Evolutionary conservation across 1,140 invertebrate genomes (phyloP), one percentile per base, ranked within the genome.

Genomic region (Diabrotica undecimpunctata): DNA sequence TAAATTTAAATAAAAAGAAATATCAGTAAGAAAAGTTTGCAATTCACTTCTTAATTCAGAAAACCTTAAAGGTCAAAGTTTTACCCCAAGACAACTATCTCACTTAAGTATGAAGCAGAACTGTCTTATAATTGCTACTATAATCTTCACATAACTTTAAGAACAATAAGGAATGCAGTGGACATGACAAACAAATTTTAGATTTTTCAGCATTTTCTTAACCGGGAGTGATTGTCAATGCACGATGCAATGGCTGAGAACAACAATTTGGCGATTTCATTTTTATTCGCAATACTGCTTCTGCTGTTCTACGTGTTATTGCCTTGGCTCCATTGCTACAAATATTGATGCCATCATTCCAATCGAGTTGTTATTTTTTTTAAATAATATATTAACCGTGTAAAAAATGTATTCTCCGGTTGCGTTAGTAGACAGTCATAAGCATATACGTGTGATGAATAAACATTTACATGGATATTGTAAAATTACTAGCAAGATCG

Each of bases 311-410:
- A 66, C 76, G 74, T 35, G 74, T 72, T 77, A 80, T 79, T 55
- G 77, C 69, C 70, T 67, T 74, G 65, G 77, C 77, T 65, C 75
- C 75, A 74, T 80, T 78, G 70, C 75, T 80, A 66, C 75, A 80
- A 71, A 79, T 72, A 41, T 72, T 76, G 70, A 78, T 69, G 54
- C 71, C 74, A 62, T 69, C 63, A 25, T 72, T 68, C 69, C 72
- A 77, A 56, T 39, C 61, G 53, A 74, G 36, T n/a, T n/a, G n/a
- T n/a, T n/a, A n/a, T n/a, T n/a, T n/a, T n/a, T n/a, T n/a, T n/a
- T n/a, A n/a, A 73, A 69, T 72, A 69, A 74, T 66, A 60, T 66
- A 65, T 68, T 68, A 62, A 74, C 67, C 70, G 65, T 69, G 67
- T 75, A 65, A 71, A 75, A 73, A 69, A 72, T 72, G 57, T 65